A percentile compares a stretch with the other conserved stretches of the same genome.
Conservation (phyloP, 2,113 vertebrate species). For the Pontoporia blainvillei region DNA sequence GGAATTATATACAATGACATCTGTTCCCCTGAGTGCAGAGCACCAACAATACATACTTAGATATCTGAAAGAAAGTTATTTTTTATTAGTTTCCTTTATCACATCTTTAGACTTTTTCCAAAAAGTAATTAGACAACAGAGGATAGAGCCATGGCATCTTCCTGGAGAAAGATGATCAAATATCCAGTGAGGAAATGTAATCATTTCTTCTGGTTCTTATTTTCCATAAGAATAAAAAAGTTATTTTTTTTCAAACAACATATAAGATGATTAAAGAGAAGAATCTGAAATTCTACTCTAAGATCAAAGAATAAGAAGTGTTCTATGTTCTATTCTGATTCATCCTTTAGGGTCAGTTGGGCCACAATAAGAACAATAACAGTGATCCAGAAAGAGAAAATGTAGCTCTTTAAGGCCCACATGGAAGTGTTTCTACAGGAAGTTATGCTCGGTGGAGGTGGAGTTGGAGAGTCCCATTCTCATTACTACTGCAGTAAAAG, state of each 20-base stretch:
- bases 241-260: neutral
- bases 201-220: neutral
- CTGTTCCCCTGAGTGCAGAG: neutral
- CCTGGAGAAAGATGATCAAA: neutral
- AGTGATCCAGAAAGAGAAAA: neutral
- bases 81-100: neutral
- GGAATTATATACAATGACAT: neutral
- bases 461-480: neutral
- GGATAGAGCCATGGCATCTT: neutral
- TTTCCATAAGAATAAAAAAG: neutral
- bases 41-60: neutral
- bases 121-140: neutral
- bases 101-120: constrained; percentile 9
- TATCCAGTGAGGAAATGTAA: neutral
- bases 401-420: neutral
- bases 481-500: neutral
- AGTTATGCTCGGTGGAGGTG: neutral
- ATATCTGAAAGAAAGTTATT: neutral
- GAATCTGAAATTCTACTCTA: neutral
- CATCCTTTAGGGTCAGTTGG: neutral
- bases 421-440: neutral
- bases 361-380: neutral
- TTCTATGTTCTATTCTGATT: neutral
- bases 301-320: neutral
- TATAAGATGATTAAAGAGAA: neutral